A percentile compares a stretch with the other conserved stretches of the same genome.
These are phyloP conservation scores for Hyles lineata DNA, from an alignment of 2,888 invertebrate species.

Conservation along the genomic window DNA sequence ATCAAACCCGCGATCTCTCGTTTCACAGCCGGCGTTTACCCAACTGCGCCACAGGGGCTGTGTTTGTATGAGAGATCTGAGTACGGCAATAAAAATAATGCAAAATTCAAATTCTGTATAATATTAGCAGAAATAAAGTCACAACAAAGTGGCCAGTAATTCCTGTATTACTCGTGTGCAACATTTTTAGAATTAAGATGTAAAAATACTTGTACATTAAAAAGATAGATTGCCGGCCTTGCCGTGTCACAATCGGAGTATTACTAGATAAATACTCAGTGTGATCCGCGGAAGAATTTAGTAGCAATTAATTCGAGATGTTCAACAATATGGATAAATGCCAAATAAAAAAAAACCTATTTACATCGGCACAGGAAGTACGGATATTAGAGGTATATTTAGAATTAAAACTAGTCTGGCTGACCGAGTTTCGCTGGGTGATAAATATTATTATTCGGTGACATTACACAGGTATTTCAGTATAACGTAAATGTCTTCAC, in stretches of 20 bases:
- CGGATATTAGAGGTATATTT: conserved; percentile 13
- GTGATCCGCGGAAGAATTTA: neutral
- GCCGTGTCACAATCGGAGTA: neutral
- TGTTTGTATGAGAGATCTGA: no score
- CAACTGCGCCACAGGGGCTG: no score
- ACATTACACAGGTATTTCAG: neutral
- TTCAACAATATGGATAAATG: conserved; percentile 15
- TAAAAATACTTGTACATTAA: neutral
- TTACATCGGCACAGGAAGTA: conserved; percentile 19
- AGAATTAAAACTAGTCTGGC: conserved; percentile 12
- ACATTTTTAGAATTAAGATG: neutral
- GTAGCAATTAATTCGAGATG: neutral
- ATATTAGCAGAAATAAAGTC: no score
- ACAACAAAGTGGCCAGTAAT: neutral
- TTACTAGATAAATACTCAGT: neutral
- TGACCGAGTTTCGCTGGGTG: conserved; percentile 17
- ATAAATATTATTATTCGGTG: neutral
- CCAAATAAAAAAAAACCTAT: conserved; percentile 14
- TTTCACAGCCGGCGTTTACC: no score
- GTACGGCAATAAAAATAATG: no score
- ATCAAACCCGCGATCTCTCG: no score
- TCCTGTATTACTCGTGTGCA: neutral
- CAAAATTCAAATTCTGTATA: no score
- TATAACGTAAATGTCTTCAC: neutral
- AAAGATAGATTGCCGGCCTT: neutral